Evolutionary conservation across 1,140 invertebrate genomes (phyloP).

Genomic region (Achatina immaculata): DNA sequence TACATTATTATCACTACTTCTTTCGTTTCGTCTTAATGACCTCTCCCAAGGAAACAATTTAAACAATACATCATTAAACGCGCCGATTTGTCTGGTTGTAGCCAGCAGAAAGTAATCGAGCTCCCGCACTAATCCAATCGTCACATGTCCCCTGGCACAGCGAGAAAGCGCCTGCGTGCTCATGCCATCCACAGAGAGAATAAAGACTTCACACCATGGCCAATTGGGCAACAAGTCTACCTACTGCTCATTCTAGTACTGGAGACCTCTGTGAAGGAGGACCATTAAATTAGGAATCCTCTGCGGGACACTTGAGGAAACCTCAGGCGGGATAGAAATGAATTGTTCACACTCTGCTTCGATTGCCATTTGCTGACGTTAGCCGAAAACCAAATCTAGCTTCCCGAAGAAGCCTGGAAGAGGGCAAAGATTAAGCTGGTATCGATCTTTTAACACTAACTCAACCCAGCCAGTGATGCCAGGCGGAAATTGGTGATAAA

Average conservation of each 20-base stretch:
- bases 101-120: constrained; percentile 23
- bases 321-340: constrained; percentile 26
- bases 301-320: constrained; percentile 25
- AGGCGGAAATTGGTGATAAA: constrained; percentile 28
- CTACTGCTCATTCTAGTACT: constrained; percentile 1
- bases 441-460: constrained; percentile 26
- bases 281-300: constrained; percentile 28
- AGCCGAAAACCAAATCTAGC: constrained; percentile 26
- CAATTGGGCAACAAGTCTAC: constrained; percentile 15
- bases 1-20: too few relatives aligned
- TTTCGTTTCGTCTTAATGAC: too few relatives aligned
- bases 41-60: too few relatives aligned
- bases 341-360: constrained; percentile 34
- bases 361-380: constrained; percentile 29
- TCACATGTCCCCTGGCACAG: constrained; percentile 22
- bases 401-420: not conserved
- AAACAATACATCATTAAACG: constrained; percentile 11
- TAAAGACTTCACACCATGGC: constrained; percentile 27
- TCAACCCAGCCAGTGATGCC: constrained; percentile 11
- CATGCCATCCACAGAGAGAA: not conserved
- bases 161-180: not conserved
- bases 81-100: constrained; percentile 1
- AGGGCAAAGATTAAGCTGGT: constrained; percentile 12
- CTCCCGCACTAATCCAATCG: constrained; percentile 19
- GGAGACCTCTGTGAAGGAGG: constrained; percentile 12